phyloP scores from a whole-genome alignment of 2,888 invertebrate species.

The Ypsolopha sequella region DNA sequence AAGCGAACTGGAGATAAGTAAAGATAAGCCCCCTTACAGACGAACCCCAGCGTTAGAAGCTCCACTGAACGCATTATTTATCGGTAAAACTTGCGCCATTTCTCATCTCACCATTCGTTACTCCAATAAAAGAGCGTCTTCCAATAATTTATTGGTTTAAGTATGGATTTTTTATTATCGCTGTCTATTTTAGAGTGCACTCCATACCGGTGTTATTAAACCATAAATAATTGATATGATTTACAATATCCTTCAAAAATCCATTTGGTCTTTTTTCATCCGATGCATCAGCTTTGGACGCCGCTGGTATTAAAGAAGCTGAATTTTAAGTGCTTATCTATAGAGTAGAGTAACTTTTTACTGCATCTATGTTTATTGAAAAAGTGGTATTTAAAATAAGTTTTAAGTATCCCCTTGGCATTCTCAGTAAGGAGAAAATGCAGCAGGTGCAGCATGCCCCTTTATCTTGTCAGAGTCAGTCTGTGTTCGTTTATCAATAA shows the following conservation, averaged over 20 bases:
- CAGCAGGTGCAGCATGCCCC: not conserved
- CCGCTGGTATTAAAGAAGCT: not conserved
- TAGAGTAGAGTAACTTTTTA: not conserved
- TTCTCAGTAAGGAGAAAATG: not conserved
- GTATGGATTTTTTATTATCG: slow-evolving; percentile 58
- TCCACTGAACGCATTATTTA: slow-evolving; percentile 60
- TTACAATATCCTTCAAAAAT: slow-evolving; percentile 33
- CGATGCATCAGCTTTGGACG: not conserved
- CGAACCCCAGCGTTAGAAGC: slow-evolving; percentile 35
- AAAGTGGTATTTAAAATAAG: not conserved
- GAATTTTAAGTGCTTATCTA: not conserved
- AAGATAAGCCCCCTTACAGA: slow-evolving; percentile 1
- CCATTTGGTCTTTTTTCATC: slow-evolving; percentile 11
- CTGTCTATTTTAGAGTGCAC: slow-evolving; percentile 54
- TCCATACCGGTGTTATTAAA: slow-evolving; percentile 37
- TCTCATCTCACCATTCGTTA: slow-evolving; percentile 68
- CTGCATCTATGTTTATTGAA: not conserved
- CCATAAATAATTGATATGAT: slow-evolving; percentile 50
- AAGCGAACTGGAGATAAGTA: slow-evolving; percentile 1
- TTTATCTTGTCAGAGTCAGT: not conserved
- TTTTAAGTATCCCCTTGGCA: not conserved
- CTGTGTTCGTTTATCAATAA: not conserved
- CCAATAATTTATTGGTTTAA: slow-evolving; percentile 58
- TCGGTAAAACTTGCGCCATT: slow-evolving; percentile 62
- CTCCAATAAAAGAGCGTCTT: slow-evolving; percentile 66